Evolutionary conservation across 2,888 invertebrate species (phyloP).

Genomic region (Thereva unica): DNA sequence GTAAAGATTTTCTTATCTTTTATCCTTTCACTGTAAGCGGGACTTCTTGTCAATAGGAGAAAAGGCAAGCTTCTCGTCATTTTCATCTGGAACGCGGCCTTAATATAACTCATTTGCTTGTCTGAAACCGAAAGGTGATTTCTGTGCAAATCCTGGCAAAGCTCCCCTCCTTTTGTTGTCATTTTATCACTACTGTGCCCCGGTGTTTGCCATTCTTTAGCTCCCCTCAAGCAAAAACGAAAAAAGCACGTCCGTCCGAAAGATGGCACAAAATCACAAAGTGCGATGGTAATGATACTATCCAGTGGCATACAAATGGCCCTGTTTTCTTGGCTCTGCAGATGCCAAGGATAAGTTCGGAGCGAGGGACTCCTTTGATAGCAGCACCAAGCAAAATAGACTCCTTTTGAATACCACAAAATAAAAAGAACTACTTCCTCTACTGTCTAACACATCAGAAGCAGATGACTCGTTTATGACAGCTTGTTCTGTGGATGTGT

Average conservation of each 20-base stretch:
- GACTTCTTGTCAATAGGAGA: too few relatives aligned
- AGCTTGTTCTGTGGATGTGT: constrained; percentile 22
- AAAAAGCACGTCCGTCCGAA: background rate
- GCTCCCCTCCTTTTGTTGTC: too few relatives aligned
- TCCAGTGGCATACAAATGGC: constrained; percentile 30
- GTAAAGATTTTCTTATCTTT: too few relatives aligned
- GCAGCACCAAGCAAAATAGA: constrained; percentile 18
- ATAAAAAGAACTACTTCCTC: constrained; percentile 31
- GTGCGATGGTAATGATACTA: constrained; percentile 32
- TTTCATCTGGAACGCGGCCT: too few relatives aligned
- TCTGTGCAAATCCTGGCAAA: too few relatives aligned
- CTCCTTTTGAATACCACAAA: constrained; percentile 29
- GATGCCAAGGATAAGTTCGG: background rate
- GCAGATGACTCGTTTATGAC: constrained; percentile 34
- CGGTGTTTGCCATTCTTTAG: too few relatives aligned
- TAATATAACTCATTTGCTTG: too few relatives aligned
- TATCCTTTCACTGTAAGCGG: too few relatives aligned
- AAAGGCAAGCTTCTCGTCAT: too few relatives aligned
- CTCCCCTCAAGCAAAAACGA: too few relatives aligned
- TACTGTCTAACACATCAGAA: constrained; percentile 21
- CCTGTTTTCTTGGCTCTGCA: constrained; percentile 10
- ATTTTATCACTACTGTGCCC: too few relatives aligned
- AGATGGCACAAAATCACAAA: constrained; percentile 32
- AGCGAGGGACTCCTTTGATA: constrained; percentile 14
- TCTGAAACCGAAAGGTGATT: too few relatives aligned